Conservation (phyloP, 1,140 invertebrate genomes). For the Diorhabda carinulata region DNA sequence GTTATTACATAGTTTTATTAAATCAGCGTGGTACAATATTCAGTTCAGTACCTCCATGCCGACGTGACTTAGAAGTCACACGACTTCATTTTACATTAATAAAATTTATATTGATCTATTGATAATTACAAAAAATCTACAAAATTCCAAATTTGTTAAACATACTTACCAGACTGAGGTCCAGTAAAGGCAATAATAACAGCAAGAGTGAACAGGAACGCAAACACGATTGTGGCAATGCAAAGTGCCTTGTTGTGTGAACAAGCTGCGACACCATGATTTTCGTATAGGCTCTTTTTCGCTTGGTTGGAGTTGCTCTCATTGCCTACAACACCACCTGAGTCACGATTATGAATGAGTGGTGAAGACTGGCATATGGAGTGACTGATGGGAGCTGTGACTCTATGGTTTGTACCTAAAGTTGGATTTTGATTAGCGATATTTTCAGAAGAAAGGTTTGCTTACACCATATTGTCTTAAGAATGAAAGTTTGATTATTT, state of each 20-base stretch:
- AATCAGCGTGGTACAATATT: too few relatives aligned
- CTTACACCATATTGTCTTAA: too few relatives aligned
- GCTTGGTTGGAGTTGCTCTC: constrained; percentile 59
- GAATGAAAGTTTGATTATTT: too few relatives aligned
- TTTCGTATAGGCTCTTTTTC: constrained; percentile 72
- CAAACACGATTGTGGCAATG: constrained; percentile 72
- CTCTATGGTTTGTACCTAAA: constrained; percentile 51
- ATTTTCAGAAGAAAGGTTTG: too few relatives aligned
- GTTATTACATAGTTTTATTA: too few relatives aligned
- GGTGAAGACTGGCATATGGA: constrained; percentile 42
- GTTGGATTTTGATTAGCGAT: background rate
- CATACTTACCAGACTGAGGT: constrained; percentile 63
- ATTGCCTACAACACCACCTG: constrained; percentile 54
- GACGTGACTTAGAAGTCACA: too few relatives aligned
- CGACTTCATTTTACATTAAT: too few relatives aligned
- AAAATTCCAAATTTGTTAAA: too few relatives aligned
- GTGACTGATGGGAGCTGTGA: constrained; percentile 41
- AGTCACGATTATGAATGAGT: constrained; percentile 44
- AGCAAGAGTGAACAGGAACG: constrained; percentile 75
- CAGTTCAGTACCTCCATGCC: too few relatives aligned
- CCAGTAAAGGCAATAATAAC: constrained; percentile 86
- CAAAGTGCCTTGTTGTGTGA: constrained; percentile 79
- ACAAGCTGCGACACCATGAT: constrained; percentile 78
- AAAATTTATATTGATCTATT: too few relatives aligned
- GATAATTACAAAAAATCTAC: too few relatives aligned